Percentiles rank a stretch among this genome's conserved stretches.
These are phyloP conservation scores for Fistularia commersonii DNA, from an alignment of 2,797 vertebrate species.

Conservation along the genomic window DNA sequence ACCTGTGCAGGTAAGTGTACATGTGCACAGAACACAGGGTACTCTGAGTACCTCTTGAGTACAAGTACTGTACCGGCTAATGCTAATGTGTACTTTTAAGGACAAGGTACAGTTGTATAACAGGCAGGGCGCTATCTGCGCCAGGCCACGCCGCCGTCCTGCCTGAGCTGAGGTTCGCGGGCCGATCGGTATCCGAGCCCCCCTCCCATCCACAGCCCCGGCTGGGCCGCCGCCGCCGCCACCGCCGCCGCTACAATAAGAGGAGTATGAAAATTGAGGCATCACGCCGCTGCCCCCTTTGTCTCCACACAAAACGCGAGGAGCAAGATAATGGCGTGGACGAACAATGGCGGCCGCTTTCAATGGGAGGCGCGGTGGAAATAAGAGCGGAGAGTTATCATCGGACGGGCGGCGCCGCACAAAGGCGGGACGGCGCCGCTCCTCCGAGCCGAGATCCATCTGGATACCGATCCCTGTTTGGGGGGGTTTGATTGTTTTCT, in stretches of 20 bases:
- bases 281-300: slow-evolving; percentile 48
- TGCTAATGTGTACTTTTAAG: too few relatives aligned
- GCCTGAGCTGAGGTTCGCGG: too few relatives aligned
- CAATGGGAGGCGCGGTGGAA: slow-evolving; percentile 50
- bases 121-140: too few relatives aligned
- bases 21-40: too few relatives aligned
- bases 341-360: slow-evolving; percentile 47
- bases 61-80: too few relatives aligned
- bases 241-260: slow-evolving; percentile 48
- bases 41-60: too few relatives aligned
- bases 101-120: too few relatives aligned
- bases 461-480: too few relatives aligned
- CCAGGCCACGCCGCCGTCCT: too few relatives aligned
- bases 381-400: slow-evolving; percentile 34
- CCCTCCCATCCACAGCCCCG: too few relatives aligned
- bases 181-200: slow-evolving; percentile 46
- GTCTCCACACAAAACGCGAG: slow-evolving; percentile 53
- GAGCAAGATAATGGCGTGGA: slow-evolving; percentile 50
- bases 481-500: too few relatives aligned
- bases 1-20: too few relatives aligned
- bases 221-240: slow-evolving; percentile 32
- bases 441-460: slow-evolving; percentile 18
- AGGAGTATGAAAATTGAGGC: slow-evolving; percentile 56
- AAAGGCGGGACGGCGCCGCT: slow-evolving; percentile 12
- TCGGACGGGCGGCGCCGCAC: slow-evolving; percentile 11